These are phyloP conservation scores for Gobio gobio DNA, from an alignment of 2,113 vertebrate species.

Conservation along the genomic window DNA sequence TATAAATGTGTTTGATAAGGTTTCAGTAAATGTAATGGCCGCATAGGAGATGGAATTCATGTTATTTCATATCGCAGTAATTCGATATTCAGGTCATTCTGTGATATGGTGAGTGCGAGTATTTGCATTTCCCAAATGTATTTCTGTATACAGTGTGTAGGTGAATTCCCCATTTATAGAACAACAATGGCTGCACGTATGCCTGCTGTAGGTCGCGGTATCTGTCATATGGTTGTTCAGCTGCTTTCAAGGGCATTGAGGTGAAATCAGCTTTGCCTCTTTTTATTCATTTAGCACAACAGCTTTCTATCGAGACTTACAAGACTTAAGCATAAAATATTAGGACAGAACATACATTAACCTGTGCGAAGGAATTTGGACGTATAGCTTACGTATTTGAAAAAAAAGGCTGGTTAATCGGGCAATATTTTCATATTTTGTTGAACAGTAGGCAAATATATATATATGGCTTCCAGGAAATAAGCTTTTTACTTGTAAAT, in stretches of 20 bases:
- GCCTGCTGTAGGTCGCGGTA: background rate
- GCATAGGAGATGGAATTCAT: background rate
- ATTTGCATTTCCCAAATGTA: no score
- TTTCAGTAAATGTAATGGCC: background rate
- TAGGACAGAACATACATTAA: background rate
- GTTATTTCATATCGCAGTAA: background rate
- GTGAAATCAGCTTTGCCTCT: background rate
- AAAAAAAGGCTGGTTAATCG: background rate
- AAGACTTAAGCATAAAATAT: background rate
- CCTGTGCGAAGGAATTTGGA: background rate
- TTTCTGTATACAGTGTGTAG: background rate
- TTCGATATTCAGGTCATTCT: background rate
- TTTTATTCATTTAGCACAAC: background rate
- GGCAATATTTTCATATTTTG: background rate
- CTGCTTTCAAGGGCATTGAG: constrained; percentile 22
- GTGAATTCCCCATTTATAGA: background rate
- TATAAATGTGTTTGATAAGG: background rate
- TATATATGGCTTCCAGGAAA: no score
- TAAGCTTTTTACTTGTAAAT: no score
- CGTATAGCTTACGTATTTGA: background rate
- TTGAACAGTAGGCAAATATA: background rate
- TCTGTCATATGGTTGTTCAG: constrained; percentile 8
- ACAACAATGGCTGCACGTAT: background rate
- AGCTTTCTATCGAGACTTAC: background rate
- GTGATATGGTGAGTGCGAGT: no score